Evolutionary conservation across 2,113 vertebrate species (phyloP).

Genomic region (Vidua chalybeata): DNA sequence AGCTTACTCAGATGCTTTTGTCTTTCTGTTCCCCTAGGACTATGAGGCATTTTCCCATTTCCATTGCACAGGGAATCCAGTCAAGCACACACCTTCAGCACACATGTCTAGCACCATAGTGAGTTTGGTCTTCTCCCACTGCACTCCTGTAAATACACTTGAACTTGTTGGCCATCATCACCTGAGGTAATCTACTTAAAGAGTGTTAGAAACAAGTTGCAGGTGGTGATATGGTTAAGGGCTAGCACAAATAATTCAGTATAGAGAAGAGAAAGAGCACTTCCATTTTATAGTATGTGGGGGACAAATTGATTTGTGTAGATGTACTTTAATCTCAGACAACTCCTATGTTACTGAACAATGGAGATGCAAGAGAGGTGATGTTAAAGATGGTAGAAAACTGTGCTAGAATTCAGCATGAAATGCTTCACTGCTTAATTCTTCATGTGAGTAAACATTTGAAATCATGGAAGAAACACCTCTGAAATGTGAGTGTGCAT

Average conservation of each 20-base stretch:
- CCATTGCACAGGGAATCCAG: background rate
- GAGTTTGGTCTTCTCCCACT: background rate
- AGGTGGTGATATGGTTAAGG: background rate
- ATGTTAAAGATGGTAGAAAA: background rate
- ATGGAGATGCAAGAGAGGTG: background rate
- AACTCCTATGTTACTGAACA: background rate
- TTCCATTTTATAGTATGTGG: background rate
- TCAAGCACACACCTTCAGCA: background rate
- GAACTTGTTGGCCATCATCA: background rate
- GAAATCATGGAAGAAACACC: background rate
- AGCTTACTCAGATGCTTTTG: background rate
- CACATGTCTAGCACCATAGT: background rate
- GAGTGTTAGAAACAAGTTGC: background rate
- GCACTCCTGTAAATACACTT: rapidly evolving
- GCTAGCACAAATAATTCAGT: background rate
- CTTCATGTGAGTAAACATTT: background rate
- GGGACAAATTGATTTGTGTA: background rate
- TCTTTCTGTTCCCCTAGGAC: background rate
- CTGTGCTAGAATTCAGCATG: background rate
- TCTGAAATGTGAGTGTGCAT: background rate
- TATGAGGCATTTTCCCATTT: background rate
- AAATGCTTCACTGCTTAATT: background rate
- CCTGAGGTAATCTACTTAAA: background rate
- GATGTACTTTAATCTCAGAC: background rate
- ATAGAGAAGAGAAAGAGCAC: rapidly evolving